These are phyloP conservation scores for Acronicta alni DNA, from an alignment of 2,888 invertebrate genomes.

Conservation along the genomic window DNA sequence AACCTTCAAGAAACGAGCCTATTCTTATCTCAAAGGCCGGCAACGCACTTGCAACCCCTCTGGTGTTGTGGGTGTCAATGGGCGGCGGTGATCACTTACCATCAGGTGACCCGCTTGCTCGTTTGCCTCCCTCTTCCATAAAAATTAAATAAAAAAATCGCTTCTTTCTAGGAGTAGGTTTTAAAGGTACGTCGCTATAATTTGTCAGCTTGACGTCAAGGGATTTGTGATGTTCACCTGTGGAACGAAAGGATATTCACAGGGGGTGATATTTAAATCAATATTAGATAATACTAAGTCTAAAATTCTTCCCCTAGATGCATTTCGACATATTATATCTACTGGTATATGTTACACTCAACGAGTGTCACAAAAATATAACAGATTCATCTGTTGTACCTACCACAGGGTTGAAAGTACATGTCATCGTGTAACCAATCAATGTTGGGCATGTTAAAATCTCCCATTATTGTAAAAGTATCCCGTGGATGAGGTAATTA, in stretches of 20 bases:
- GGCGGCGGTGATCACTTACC: too few relatives aligned
- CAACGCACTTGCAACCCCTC: too few relatives aligned
- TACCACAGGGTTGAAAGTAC: neutral
- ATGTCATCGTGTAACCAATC: constrained; percentile 1
- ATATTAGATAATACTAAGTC: constrained; percentile 2
- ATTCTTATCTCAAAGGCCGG: too few relatives aligned
- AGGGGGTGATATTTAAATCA: neutral
- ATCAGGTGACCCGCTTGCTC: too few relatives aligned
- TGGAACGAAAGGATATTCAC: neutral
- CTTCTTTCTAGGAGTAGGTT: neutral
- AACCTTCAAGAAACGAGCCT: too few relatives aligned
- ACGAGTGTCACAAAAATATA: neutral
- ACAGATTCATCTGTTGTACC: constrained; percentile 1
- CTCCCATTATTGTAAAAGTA: constrained; percentile 2
- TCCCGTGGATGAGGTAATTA: neutral
- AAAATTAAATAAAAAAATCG: too few relatives aligned
- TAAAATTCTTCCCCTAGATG: constrained; percentile 1
- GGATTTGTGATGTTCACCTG: constrained; percentile 1
- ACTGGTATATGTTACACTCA: constrained; percentile 1
- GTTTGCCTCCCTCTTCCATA: too few relatives aligned
- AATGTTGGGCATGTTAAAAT: constrained; percentile 1
- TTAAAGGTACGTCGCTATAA: neutral
- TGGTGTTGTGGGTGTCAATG: too few relatives aligned
- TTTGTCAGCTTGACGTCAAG: neutral
- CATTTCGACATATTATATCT: neutral